phyloP scores from a whole-genome alignment of 2,113 vertebrate species.

The Ptychochromis oligacanthus region DNA sequence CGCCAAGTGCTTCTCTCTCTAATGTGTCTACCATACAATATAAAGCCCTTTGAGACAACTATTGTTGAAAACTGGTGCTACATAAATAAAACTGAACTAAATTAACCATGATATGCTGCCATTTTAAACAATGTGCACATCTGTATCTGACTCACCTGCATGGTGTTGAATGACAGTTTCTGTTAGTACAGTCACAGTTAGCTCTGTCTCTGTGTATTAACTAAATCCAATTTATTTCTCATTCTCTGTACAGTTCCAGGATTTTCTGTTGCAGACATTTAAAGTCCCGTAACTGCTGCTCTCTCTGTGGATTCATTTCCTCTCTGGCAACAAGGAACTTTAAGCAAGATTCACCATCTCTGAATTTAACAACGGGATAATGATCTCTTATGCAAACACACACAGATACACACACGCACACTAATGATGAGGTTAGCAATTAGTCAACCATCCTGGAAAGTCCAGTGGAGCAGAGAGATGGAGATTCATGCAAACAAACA shows the following conservation, averaged over 20 bases:
- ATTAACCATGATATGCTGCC: no score
- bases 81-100: background rate
- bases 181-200: background rate
- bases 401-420: background rate
- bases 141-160: fast-evolving
- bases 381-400: constrained; percentile 4
- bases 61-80: background rate
- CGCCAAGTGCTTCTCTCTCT: background rate
- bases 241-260: constrained; percentile 15
- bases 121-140: no score
- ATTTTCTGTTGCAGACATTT: background rate
- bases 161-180: background rate
- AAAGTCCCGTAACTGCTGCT: background rate
- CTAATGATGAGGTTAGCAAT: constrained; percentile 41
- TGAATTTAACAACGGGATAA: constrained; percentile 9
- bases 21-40: background rate
- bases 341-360: constrained; percentile 16
- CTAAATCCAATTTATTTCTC: constrained; percentile 20
- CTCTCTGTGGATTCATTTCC: background rate
- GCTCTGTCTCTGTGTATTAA: constrained; percentile 1
- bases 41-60: no score
- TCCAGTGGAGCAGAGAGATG: background rate
- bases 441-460: constrained; percentile 9
- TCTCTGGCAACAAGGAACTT: constrained; percentile 13
- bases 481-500: background rate